Evolutionary conservation across 2,797 vertebrate genomes (phyloP), one percentile per base, ranked within the genome.

Genomic region (Lutjanus argentimaculatus): DNA sequence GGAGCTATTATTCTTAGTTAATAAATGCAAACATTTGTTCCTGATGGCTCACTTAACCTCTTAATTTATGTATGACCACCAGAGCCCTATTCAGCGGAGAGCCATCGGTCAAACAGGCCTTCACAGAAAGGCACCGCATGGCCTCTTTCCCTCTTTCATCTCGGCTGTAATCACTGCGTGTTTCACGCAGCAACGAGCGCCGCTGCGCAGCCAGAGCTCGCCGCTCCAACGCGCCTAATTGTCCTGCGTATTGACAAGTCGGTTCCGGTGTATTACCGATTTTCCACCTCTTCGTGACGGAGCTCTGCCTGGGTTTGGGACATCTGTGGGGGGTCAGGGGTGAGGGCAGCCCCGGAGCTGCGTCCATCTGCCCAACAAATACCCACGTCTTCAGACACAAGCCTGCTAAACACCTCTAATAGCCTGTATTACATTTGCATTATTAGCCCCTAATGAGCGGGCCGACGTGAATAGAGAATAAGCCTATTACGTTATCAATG

Each of bases 311-410:
- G 80, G 14, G 90, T 94, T 79, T 84, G 75, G 93, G 96, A 95
- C 97, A 97, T 97, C 97, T 98, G 97, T 93, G 94, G 96, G 95
- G 96, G 97, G 96, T 97, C 96, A 97, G 91, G 93, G 93, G 93
- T 91, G 89, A 84, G 85, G 89, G 91, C 91, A 92, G 89, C 86
- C 90, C 90, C 78, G 93, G 90, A 95, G 96, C 95, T 96, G 91
- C 69, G 89, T 92, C 97, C 97, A 99, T 98, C 97, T 99, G 97
- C 95, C 94, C 93, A 63, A 91, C 70, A 92, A 95, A 95, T 90
- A 83, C 86, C 82, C 89, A 70, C 82, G 64, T 89, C 88, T 89
- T 68, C 84, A 84, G 66, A 90, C 89, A 79, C 73, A 85, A 57
- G 85, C 21, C 77, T 67, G 87, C 92, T 93, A 89, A 91, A 89